A percentile compares a stretch with the other conserved stretches of the same genome.
Conservation (phyloP, 1,140 invertebrate species). For the Drosophila sulfurigaster region DNA sequence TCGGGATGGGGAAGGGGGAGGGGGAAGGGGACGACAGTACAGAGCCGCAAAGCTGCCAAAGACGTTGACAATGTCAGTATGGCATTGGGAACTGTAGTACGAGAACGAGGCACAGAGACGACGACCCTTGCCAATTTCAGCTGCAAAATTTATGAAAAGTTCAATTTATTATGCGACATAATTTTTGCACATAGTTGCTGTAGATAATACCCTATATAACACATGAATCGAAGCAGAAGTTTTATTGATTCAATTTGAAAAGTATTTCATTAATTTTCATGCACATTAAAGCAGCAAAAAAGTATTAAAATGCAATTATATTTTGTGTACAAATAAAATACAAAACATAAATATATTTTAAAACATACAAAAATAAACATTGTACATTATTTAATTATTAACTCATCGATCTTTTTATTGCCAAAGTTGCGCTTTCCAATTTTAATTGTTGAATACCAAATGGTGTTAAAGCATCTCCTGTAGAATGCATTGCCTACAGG, state of each 20-base stretch:
- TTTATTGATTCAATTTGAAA: neutral
- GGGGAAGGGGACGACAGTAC: conserved; percentile 3
- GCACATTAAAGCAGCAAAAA: neutral
- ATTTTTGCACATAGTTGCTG: conserved; percentile 68
- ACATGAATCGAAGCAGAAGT: neutral
- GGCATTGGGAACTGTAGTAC: conserved; percentile 13
- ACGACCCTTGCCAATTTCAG: conserved; percentile 67
- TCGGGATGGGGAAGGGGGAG: neutral
- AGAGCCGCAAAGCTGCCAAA: conserved; percentile 51
- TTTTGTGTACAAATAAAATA: neutral
- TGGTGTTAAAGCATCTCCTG: too few species aligned
- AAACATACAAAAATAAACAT: too few species aligned
- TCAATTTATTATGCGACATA: conserved; percentile 79
- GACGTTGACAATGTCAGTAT: conserved; percentile 74
- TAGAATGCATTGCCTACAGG: neutral
- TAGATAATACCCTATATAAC: conserved; percentile 11
- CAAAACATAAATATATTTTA: too few species aligned
- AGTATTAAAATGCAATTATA: neutral
- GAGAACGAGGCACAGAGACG: neutral
- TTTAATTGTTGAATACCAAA: too few species aligned
- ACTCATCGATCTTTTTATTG: too few species aligned
- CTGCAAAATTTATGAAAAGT: conserved; percentile 81
- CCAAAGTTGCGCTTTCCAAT: too few species aligned
- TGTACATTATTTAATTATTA: too few species aligned
- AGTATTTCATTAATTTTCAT: neutral